Evolutionary conservation across 2,113 vertebrate species (phyloP), one percentile per base, ranked within the genome.

Genomic region (Gobiocypris rarus): DNA sequence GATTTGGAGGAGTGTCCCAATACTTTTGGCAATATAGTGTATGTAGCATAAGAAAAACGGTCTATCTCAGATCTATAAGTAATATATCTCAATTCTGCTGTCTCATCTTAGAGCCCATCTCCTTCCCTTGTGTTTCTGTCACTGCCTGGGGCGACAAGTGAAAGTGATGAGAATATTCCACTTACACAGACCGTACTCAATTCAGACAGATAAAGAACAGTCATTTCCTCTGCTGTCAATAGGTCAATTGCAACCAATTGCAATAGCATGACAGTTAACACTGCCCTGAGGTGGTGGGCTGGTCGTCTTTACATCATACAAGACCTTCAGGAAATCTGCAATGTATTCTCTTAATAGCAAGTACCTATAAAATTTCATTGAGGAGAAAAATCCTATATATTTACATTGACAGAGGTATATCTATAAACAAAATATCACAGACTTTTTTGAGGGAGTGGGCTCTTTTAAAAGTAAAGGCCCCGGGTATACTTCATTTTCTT

Each of bases 211-310:
- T 86, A 87, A 91, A 78, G 74, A 63, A 56, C 61, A 90, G 73
- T 50, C 86, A 85, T 63, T 86, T 85, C 81, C 87, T 56, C 86
- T 89, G 83, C 85, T 91, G 90, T 88, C 88, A 90, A 74, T 84
- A 89, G 90, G 89, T 87, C 89, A 92, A 91, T 85, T 90, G 81
- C 86, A 89, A 81, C 78, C 84, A 90, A 89, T 65, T 90, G 73
- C 58, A 41, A 9, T 15, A 73, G 86, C 88, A 26, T 76, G 85
- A 63, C n/a, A 86, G 71, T 86, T 84, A 87, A 85, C 88, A 85
- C 87, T 13, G 41, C 54, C 87, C 67, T 71, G 65, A 67, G 71
- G 56, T 17, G 26, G 7, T 41, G 19, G 85, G 75, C 45, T 78
- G 24, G 38, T n/a, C 65, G 1, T 77, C 58, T 79, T 84, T 83